Evolutionary conservation across 2,888 invertebrate species (phyloP).

Genomic region (Notodonta dromedarius): DNA sequence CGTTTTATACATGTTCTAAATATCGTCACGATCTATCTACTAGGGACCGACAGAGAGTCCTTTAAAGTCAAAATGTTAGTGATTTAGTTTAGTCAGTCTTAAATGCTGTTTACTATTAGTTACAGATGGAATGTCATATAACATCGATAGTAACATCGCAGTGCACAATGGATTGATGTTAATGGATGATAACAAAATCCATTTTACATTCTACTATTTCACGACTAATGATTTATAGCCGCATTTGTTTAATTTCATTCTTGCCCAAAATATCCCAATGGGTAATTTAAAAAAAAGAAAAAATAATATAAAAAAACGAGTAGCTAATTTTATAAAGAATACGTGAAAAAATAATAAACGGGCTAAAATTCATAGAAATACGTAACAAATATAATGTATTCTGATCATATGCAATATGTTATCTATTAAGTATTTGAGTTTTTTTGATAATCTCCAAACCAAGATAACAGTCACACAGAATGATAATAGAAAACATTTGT

Average conservation of each 20-base stretch:
- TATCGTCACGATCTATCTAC: background rate
- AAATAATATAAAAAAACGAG: no score
- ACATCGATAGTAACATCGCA: background rate
- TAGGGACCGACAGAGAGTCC: background rate
- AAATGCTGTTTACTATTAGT: background rate
- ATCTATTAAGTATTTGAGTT: no score
- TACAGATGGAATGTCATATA: background rate
- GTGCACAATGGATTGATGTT: background rate
- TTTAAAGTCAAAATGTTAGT: background rate
- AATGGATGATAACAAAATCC: background rate
- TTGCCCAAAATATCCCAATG: no score
- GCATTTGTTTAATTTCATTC: no score
- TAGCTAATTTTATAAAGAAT: background rate
- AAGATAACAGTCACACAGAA: background rate
- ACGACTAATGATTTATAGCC: no score
- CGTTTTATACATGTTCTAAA: background rate
- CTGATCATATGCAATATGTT: no score
- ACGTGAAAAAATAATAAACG: no score
- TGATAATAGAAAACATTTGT: background rate
- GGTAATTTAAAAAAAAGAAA: no score
- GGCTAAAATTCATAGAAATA: no score
- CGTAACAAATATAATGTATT: no score
- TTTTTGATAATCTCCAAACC: no score
- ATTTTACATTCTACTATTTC: background rate
- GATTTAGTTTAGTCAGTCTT: background rate